These are phyloP conservation scores for Australoheros scitulus DNA, from an alignment of 2,113 vertebrate species.

Conservation along the genomic window DNA sequence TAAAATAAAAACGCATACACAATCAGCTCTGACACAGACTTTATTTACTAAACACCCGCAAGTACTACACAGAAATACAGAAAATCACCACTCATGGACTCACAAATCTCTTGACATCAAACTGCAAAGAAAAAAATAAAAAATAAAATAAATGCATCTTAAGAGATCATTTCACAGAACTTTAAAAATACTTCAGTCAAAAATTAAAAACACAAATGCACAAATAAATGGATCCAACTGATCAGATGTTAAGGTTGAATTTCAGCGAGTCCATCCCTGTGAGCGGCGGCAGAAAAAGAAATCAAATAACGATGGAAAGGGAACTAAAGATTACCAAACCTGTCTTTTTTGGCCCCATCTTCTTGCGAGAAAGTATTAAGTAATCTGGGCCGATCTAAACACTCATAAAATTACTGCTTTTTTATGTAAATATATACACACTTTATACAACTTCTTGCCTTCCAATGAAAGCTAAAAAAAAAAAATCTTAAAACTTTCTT, in stretches of 20 bases:
- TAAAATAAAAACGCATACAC: background rate
- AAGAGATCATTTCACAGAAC: constrained; percentile 37
- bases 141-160: background rate
- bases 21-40: constrained; percentile 64
- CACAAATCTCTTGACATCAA: constrained; percentile 21
- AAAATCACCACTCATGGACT: constrained; percentile 54
- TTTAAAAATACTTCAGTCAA: constrained; percentile 37
- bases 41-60: constrained; percentile 74
- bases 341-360: constrained; percentile 37
- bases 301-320: background rate
- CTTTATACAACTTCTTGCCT: constrained; percentile 54
- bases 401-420: constrained; percentile 44
- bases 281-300: constrained; percentile 23
- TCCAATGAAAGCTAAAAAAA: constrained; percentile 35
- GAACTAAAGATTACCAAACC: constrained; percentile 14
- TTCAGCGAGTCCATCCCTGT: constrained; percentile 26
- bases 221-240: constrained; percentile 46
- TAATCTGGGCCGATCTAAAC: constrained; percentile 38
- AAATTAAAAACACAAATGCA: constrained; percentile 31
- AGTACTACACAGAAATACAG: constrained; percentile 52
- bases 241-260: constrained; percentile 28
- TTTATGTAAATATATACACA: constrained; percentile 57
- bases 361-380: constrained; percentile 48
- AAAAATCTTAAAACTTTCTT: background rate
- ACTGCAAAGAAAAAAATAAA: background rate